Percentiles rank a stretch among this genome's conserved stretches.
Conservation (phyloP, 1,140 invertebrate species). For the Drosophila ananassae region DNA sequence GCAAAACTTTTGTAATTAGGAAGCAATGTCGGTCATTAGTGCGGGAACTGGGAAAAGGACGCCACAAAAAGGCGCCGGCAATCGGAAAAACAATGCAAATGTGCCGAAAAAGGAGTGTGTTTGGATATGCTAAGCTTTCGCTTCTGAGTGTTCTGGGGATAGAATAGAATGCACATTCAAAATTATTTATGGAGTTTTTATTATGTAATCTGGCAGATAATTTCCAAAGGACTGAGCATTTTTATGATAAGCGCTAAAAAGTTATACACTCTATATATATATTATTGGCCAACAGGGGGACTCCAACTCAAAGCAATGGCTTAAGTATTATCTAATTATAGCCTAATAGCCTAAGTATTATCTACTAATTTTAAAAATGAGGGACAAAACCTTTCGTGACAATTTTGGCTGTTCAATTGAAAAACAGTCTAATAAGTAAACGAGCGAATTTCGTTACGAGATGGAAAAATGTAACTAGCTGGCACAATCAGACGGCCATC, state of each 20-base stretch:
- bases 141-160: constrained; percentile 21
- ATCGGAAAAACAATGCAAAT: constrained; percentile 80
- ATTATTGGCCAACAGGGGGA: too few species aligned
- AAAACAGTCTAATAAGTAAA: constrained; percentile 32
- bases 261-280: too few species aligned
- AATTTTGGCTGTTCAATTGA: constrained; percentile 24
- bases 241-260: too few species aligned
- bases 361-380: constrained; percentile 13
- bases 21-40: constrained; percentile 81
- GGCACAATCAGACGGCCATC: constrained; percentile 56
- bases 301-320: too few species aligned
- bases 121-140: constrained; percentile 9
- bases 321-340: too few species aligned
- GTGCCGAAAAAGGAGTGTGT: constrained; percentile 28
- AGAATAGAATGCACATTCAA: constrained; percentile 35
- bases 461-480: neutral
- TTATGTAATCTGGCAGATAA: neutral
- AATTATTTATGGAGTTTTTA: neutral
- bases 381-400: constrained; percentile 13
- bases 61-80: constrained; percentile 64
- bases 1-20: constrained; percentile 80
- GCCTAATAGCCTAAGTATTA: too few species aligned
- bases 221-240: neutral
- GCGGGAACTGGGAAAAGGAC: constrained; percentile 27
- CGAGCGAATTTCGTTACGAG: constrained; percentile 9